These are phyloP conservation scores for Pterocles burchelli DNA, from an alignment of 2,113 vertebrate genomes.

Conservation along the genomic window DNA sequence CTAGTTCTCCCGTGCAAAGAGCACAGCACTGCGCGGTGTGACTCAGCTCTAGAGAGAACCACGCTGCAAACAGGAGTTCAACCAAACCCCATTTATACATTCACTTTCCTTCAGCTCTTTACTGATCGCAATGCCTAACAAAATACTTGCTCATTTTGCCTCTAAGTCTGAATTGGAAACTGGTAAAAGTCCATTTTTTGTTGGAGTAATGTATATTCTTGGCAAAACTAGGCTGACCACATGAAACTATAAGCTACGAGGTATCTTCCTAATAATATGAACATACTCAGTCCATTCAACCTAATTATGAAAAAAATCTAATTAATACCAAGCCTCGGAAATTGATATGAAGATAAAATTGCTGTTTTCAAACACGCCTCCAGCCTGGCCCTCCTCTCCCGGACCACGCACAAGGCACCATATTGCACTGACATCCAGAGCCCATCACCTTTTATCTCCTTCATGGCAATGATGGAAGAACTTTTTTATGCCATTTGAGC, in stretches of 20 bases:
- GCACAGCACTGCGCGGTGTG: background rate
- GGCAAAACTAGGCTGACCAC: background rate
- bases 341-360: background rate
- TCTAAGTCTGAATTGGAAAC: background rate
- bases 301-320: background rate
- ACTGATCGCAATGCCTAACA: background rate
- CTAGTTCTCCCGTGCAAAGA: background rate
- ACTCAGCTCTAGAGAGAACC: background rate
- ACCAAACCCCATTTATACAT: background rate
- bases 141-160: background rate
- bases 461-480: background rate
- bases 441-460: rapidly evolving
- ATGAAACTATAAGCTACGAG: background rate
- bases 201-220: background rate
- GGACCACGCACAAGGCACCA: rapidly evolving
- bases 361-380: background rate
- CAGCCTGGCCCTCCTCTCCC: background rate
- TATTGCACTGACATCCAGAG: background rate
- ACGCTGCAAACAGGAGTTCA: background rate
- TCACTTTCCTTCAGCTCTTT: background rate
- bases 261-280: background rate
- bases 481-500: background rate
- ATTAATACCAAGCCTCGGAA: background rate
- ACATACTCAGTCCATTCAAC: background rate
- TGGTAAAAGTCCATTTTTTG: background rate